phyloP scores from a whole-genome alignment of 2,888 invertebrate species.

The Drosophila recens region DNA sequence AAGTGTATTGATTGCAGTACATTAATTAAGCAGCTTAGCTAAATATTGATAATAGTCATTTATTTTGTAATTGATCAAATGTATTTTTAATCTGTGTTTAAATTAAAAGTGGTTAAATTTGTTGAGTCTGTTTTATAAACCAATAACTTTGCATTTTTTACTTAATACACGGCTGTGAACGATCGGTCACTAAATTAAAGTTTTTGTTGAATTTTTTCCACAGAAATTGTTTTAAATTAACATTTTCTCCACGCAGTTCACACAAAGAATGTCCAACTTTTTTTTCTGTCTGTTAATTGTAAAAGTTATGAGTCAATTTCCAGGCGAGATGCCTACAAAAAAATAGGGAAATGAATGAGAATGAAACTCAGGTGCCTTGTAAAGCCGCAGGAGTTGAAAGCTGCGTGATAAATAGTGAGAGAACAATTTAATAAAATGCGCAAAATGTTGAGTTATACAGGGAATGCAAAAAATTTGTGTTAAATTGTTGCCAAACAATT shows the following conservation, averaged over 20 bases:
- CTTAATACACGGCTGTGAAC: neutral
- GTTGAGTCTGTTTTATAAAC: neutral
- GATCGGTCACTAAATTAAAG: neutral
- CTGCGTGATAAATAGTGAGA: constrained; percentile 16
- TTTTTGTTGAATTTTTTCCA: constrained; percentile 25
- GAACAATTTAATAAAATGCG: constrained; percentile 27
- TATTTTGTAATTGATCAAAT: neutral
- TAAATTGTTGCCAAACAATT: constrained; percentile 18
- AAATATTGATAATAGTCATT: neutral
- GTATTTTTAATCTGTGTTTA: neutral
- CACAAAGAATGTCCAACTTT: constrained; percentile 36
- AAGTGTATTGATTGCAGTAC: neutral
- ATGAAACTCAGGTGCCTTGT: constrained; percentile 6
- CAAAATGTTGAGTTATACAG: constrained; percentile 12
- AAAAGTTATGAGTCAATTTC: constrained; percentile 53
- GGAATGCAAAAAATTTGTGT: neutral
- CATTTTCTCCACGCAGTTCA: constrained; percentile 16
- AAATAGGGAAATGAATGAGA: constrained; percentile 1
- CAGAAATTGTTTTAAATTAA: constrained; percentile 37
- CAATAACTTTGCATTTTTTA: neutral
- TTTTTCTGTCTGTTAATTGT: constrained; percentile 59
- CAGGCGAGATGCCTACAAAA: constrained; percentile 6
- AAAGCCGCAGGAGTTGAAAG: constrained; percentile 31
- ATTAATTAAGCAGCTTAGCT: neutral
- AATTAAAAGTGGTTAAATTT: neutral